These are phyloP conservation scores for Crossaster papposus DNA, from an alignment of 53 echinoderm and acorn worm species.

Conservation along the genomic window DNA sequence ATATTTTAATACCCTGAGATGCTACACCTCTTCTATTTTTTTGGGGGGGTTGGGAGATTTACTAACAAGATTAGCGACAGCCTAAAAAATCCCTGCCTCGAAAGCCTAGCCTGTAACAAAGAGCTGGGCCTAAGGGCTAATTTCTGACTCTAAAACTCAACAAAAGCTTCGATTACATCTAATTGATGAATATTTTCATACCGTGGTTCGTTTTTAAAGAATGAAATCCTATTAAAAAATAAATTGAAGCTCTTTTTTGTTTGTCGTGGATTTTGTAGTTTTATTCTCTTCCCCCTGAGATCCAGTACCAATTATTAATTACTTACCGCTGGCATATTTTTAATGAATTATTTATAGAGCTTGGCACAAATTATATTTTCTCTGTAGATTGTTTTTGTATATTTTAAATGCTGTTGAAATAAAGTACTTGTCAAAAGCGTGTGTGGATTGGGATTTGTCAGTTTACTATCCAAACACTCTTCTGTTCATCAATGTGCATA, in stretches of 20 bases:
- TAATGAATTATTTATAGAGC: slow-evolving; percentile 5
- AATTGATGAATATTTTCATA: background rate
- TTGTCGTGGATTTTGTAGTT: background rate
- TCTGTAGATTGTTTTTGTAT: background rate
- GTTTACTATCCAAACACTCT: background rate
- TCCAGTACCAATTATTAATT: background rate
- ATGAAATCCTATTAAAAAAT: background rate
- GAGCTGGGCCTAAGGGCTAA: background rate
- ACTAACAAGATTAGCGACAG: background rate
- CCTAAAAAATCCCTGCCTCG: background rate
- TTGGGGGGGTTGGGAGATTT: background rate
- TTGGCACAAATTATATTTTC: background rate
- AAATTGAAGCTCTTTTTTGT: background rate
- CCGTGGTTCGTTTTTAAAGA: background rate
- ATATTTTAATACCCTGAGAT: background rate
- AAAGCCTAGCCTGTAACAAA: background rate
- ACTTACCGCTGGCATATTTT: background rate
- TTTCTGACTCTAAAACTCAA: background rate
- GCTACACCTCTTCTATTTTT: background rate
- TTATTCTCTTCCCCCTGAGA: background rate
- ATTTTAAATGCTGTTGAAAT: background rate
- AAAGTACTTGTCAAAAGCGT: background rate
- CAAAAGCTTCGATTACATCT: background rate
- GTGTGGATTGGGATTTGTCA: background rate
- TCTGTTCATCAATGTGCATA: background rate